These are phyloP conservation scores for Stichodactyla helianthus DNA, from an alignment of 64 coral and sea anemone species.

Conservation along the genomic window DNA sequence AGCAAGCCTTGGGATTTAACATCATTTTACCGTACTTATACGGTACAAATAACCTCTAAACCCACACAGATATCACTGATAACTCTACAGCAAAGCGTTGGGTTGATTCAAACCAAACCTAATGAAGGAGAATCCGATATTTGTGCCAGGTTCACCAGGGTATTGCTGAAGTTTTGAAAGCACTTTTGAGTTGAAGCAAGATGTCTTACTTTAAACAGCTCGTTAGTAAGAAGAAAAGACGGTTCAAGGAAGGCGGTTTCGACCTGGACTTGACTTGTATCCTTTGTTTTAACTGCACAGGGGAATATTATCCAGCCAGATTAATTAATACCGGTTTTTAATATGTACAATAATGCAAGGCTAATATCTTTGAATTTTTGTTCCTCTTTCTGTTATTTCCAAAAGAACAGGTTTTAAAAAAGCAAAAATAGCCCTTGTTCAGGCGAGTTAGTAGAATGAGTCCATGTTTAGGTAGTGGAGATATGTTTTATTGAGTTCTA, in stretches of 20 bases:
- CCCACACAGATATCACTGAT: neutral
- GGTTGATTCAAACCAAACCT: neutral
- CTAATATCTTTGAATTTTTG: neutral
- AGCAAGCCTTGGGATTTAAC: neutral
- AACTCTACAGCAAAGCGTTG: neutral
- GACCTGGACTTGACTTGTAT: conserved; percentile 97
- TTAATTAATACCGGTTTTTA: neutral
- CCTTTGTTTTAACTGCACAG: conserved; percentile 33
- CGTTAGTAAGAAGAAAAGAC: conserved; percentile 91
- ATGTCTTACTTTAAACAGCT: conserved; percentile 94
- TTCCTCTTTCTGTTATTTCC: neutral
- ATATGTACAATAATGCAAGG: neutral
- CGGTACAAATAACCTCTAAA: neutral
- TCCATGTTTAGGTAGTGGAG: too few relatives aligned
- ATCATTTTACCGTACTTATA: neutral
- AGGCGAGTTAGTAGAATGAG: neutral
- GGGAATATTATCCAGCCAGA: neutral
- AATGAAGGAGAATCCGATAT: neutral
- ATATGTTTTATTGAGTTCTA: neutral
- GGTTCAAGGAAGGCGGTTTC: conserved; percentile 83
- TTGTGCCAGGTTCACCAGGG: neutral
- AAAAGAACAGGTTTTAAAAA: neutral
- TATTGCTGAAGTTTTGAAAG: conserved; percentile 15
- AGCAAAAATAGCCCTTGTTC: neutral
- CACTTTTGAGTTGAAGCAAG: neutral